These are phyloP conservation scores for Tinea pellionella DNA, from an alignment of 2,888 invertebrate species.

Conservation along the genomic window DNA sequence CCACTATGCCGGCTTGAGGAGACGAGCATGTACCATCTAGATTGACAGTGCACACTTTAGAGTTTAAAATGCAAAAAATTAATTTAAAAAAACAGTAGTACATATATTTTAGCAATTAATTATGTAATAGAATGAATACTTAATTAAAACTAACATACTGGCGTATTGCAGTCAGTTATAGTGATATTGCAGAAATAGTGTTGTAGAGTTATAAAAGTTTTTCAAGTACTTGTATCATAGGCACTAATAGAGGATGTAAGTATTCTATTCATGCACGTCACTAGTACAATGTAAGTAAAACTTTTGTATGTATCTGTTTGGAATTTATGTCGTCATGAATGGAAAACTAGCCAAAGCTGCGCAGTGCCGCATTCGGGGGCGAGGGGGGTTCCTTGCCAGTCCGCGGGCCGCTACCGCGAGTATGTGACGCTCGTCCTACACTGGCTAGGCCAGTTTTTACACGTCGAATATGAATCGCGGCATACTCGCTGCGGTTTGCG, in stretches of 20 bases:
- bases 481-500: constrained; percentile 17
- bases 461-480: constrained; percentile 49
- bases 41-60: too few relatives aligned
- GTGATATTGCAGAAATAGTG: too few relatives aligned
- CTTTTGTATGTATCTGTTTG: neutral
- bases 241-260: neutral
- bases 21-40: too few relatives aligned
- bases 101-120: too few relatives aligned
- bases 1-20: too few relatives aligned
- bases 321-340: constrained; percentile 14
- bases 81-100: too few relatives aligned
- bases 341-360: constrained; percentile 26
- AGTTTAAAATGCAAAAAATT: too few relatives aligned
- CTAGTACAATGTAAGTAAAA: neutral
- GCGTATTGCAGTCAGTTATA: too few relatives aligned
- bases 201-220: too few relatives aligned
- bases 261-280: neutral
- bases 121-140: too few relatives aligned
- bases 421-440: constrained; percentile 14
- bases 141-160: too few relatives aligned
- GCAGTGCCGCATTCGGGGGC: constrained; percentile 66
- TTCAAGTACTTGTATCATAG: too few relatives aligned
- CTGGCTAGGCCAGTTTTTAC: constrained; percentile 15
- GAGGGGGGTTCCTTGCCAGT: constrained; percentile 35
- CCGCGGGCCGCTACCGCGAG: constrained; percentile 27